Evolutionary conservation across 2,888 invertebrate species (phyloP).

Genomic region (Campoplex capitator): DNA sequence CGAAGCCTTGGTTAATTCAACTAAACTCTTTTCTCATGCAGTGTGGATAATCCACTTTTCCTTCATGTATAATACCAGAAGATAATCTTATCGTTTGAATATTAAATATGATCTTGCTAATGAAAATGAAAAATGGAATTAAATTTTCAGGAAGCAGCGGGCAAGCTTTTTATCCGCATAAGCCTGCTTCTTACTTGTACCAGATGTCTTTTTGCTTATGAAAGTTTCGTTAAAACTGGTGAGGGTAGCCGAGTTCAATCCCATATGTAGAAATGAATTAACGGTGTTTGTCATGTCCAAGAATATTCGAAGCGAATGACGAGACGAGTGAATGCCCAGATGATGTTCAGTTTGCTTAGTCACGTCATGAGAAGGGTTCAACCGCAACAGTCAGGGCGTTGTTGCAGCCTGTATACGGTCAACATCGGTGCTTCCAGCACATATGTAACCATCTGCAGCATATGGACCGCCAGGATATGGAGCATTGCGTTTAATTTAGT

Average conservation of each 20-base stretch:
- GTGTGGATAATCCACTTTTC: no score
- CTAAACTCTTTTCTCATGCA: no score
- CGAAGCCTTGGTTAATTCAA: no score
- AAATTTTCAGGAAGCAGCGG: not conserved
- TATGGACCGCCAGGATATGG: constrained; percentile 60
- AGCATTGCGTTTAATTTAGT: constrained; percentile 48
- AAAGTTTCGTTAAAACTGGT: not conserved
- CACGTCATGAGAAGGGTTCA: constrained; percentile 23
- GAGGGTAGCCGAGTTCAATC: not conserved
- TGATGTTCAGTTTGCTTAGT: constrained; percentile 21
- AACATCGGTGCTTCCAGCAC: constrained; percentile 10
- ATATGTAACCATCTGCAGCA: constrained; percentile 42
- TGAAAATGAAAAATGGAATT: not conserved
- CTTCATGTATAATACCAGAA: no score
- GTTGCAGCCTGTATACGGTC: constrained; percentile 20
- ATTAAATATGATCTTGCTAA: not conserved
- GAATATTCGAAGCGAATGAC: constrained; percentile 17
- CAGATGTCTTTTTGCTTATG: not conserved
- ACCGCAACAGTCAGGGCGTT: constrained; percentile 15
- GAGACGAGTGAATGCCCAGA: constrained; percentile 39
- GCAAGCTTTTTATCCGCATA: not conserved
- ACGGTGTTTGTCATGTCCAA: constrained; percentile 1
- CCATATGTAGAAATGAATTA: not conserved
- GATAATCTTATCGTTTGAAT: not conserved
- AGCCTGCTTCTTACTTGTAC: not conserved